Base-by-base conservation (phyloP, 2,888 invertebrate species). In the Pachymerium ferrugineum region DNA sequence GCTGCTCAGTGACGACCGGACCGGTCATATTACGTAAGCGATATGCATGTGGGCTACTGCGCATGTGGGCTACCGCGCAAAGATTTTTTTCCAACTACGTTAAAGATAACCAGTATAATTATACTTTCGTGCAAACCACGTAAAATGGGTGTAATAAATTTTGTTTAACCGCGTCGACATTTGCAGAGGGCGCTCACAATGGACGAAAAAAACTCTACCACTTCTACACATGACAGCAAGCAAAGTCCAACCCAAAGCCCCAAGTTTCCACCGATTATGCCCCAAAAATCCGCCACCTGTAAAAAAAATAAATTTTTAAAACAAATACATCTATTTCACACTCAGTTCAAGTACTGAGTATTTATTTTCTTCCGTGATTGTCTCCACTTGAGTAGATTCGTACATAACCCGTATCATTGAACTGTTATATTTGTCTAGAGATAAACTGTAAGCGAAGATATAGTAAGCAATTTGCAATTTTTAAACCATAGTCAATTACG, bases 281-380 rank as follows among this genome's bases (percentile, higher is more conserved):
- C 71, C 71, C 35, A 71, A 33, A 71, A 71, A 38, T 71, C 71
- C 1, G 71, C 71, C 31, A 38, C 71, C 71, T 71, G 1, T 22
- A 29, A 4, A 5, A 29, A 28, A 30, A 16, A 69, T n/a, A 31
- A 71, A 5, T 5, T 33, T 6, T 70, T 70, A 71, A 5, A 5
- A 70, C 3, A 31, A 29, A 8, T 28, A 29, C 12, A 31, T 5
- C 30, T 5, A 19, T 12, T 8, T 70, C 30, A 19, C 14, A 28
- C 19, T 67, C 6, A 6, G 38, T 14, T 3, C 8, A 31, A 8
- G 10, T 30, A 69, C 69, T 5, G 69, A 31, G 33, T 69, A 69
- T 30, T 69, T 69, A 30, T 69, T 69, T 69, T 69, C 30, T 30
- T 30, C 69, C 14, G 10, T 14, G 29, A 69, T 69, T 8, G n/a